Evolutionary conservation across 1,140 invertebrate species (phyloP).

Genomic region (Polypedilum pembai): DNA sequence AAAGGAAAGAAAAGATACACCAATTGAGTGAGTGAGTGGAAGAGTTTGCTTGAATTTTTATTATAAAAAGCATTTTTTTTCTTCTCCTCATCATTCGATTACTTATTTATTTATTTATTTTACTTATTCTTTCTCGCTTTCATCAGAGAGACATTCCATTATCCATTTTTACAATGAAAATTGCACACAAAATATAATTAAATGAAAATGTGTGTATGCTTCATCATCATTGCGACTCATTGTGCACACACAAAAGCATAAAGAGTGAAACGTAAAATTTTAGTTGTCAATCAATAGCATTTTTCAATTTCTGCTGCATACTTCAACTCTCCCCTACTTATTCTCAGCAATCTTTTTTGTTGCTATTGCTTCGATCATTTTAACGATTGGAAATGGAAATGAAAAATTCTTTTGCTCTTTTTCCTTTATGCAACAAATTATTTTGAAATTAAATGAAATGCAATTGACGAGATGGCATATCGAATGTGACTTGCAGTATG

Average conservation of each 20-base stretch:
- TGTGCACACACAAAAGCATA: constrained; percentile 16
- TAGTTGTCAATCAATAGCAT: not conserved
- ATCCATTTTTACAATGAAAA: not conserved
- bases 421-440: too few species aligned
- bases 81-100: not conserved
- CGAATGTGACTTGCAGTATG: too few species aligned
- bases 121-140: not conserved
- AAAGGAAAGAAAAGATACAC: not conserved
- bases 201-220: not conserved
- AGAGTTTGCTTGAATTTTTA: not conserved
- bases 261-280: constrained; percentile 9
- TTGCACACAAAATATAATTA: constrained; percentile 16
- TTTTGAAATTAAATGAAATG: too few species aligned
- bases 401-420: too few species aligned
- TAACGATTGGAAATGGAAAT: too few species aligned
- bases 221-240: not conserved
- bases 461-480: too few species aligned
- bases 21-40: not conserved
- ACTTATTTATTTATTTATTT: not conserved
- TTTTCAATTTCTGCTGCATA: too few species aligned
- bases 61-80: not conserved
- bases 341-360: too few species aligned
- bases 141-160: not conserved
- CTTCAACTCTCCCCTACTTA: too few species aligned
- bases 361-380: too few species aligned